These are phyloP conservation scores for Tangara arthus DNA, from an alignment of 2,797 vertebrate species.

Conservation along the genomic window DNA sequence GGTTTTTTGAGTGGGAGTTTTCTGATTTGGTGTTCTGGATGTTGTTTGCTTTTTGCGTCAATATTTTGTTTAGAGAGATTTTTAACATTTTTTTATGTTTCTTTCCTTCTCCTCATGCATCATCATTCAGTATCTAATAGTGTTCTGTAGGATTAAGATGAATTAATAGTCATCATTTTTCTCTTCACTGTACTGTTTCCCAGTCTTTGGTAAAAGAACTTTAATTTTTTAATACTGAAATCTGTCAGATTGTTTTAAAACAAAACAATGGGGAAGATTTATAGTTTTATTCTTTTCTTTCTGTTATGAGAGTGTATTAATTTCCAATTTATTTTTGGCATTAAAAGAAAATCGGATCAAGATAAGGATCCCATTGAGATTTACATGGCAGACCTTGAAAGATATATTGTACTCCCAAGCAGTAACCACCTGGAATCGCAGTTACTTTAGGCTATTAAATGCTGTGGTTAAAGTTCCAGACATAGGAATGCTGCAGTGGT, in stretches of 20 bases:
- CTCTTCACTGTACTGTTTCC: not conserved
- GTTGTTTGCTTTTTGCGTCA: not conserved
- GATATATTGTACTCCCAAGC: not conserved
- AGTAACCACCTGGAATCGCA: not conserved
- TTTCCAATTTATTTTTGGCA: not conserved
- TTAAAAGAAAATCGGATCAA: not conserved
- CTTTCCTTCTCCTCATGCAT: not conserved
- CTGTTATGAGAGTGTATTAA: not conserved
- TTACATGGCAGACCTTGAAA: not conserved
- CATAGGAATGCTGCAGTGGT: not conserved
- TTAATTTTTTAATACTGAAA: not conserved
- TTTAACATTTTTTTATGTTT: not conserved
- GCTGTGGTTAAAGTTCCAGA: rapidly evolving
- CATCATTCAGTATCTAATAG: not conserved
- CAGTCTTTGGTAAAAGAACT: not conserved
- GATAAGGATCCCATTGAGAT: not conserved
- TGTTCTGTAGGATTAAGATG: not conserved
- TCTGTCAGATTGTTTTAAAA: not conserved
- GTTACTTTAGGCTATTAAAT: not conserved
- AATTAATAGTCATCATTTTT: not conserved
- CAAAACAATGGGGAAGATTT: not conserved
- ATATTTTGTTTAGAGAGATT: not conserved
- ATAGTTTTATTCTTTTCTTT: not conserved
- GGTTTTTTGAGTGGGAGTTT: not conserved
- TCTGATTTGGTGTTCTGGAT: not conserved